phyloP scores from a whole-genome alignment of 2,888 invertebrate species.

The Acanthosoma haemorrhoidale region DNA sequence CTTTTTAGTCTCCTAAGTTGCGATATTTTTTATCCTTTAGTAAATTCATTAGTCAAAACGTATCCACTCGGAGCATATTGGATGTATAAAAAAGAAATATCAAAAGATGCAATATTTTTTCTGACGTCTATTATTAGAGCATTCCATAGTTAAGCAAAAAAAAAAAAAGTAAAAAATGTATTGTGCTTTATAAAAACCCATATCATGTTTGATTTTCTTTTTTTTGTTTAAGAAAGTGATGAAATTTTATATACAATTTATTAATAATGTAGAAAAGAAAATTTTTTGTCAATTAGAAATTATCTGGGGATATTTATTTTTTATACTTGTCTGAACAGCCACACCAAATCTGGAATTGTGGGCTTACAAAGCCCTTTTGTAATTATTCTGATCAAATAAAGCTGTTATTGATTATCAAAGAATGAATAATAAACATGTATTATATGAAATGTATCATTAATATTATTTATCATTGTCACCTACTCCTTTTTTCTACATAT shows the following conservation, averaged over 20 bases:
- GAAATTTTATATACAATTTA: not conserved
- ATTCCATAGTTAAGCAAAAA: not conserved
- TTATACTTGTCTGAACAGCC: slow-evolving; percentile 13
- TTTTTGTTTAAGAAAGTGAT: not conserved
- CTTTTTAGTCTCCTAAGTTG: not conserved
- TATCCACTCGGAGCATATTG: no score
- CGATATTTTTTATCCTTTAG: not conserved
- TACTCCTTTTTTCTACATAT: not conserved
- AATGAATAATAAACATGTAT: slow-evolving; percentile 14
- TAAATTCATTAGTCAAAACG: not conserved
- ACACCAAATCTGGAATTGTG: not conserved
- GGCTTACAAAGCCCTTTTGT: not conserved
- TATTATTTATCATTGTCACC: not conserved
- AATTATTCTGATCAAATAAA: slow-evolving; percentile 19
- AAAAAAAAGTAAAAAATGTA: no score
- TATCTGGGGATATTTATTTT: slow-evolving; percentile 22
- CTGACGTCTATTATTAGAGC: not conserved
- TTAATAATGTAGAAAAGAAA: not conserved
- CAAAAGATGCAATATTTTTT: not conserved
- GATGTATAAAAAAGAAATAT: not conserved
- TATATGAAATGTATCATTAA: not conserved
- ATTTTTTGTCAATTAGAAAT: slow-evolving; percentile 17
- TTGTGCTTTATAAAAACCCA: not conserved
- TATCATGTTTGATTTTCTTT: not conserved
- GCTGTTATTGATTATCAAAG: slow-evolving; percentile 16